Percentiles rank a stretch among this genome's conserved stretches.
Conservation (phyloP, 2,113 vertebrate species). For the Neotragus pygmaeus region DNA sequence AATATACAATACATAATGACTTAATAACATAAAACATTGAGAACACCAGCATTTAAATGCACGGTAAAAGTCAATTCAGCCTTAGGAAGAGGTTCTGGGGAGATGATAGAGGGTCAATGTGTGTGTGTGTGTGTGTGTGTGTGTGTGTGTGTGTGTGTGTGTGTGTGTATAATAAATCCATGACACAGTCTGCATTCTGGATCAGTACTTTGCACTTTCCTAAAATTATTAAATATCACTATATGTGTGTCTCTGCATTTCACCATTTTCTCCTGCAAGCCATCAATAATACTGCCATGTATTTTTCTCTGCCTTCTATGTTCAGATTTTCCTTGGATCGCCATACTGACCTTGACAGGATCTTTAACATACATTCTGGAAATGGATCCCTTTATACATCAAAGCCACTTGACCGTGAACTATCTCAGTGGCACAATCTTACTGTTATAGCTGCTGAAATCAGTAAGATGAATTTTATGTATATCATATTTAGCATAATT, state of each 20-base stretch:
- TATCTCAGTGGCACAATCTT: constrained; percentile 87
- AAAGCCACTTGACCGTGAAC: constrained; percentile 86
- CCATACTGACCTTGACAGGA: constrained; percentile 87
- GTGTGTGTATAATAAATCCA: background rate
- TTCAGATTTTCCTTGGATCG: constrained; percentile 86
- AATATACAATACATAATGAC: background rate
- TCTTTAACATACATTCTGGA: constrained; percentile 88
- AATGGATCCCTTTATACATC: constrained; percentile 87
- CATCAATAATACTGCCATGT: background rate
- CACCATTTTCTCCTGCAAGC: background rate
- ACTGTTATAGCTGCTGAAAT: constrained; percentile 87
- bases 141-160: background rate
- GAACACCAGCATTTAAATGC: background rate
- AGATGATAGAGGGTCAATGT: background rate
- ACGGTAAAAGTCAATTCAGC: background rate
- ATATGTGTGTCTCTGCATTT: background rate
- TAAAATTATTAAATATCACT: background rate
- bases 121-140: background rate
- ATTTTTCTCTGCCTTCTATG: background rate
- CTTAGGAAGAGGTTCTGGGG: background rate
- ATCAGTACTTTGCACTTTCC: background rate
- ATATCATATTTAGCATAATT: background rate
- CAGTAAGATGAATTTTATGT: constrained; percentile 79
- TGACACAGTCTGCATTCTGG: background rate
- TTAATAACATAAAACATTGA: background rate